Conservation (phyloP, 2,797 vertebrate genomes). For the Oreortyx pictus region DNA sequence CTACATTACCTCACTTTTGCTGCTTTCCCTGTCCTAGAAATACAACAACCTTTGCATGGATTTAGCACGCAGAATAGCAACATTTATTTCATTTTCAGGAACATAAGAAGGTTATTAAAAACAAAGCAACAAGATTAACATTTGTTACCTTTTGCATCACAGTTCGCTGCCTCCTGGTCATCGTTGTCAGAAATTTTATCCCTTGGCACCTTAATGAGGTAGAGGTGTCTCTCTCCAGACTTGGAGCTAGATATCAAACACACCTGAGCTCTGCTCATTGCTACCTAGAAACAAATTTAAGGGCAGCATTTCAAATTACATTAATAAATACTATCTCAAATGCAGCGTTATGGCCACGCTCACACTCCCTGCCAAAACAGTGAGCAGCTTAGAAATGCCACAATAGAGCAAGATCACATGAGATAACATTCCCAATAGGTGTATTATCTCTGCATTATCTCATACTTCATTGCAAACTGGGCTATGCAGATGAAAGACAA, state of each 20-base stretch:
- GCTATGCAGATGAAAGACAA: not conserved
- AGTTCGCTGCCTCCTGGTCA: conserved; percentile 93
- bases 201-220: conserved; percentile 88
- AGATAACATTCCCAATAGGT: not conserved
- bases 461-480: not conserved
- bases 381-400: not conserved
- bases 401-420: not conserved
- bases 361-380: accelerated
- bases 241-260: conserved; percentile 87
- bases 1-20: not conserved
- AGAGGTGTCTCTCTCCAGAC: conserved; percentile 88
- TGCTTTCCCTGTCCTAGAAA: conserved; percentile 4
- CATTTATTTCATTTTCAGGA: not conserved
- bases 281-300: conserved; percentile 84
- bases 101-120: not conserved
- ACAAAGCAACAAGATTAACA: not conserved
- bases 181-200: conserved; percentile 86
- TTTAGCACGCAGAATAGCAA: not conserved
- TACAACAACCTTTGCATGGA: not conserved
- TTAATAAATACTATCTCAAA: not conserved
- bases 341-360: not conserved
- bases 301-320: conserved; percentile 31
- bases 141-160: conserved; percentile 89
- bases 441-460: not conserved
- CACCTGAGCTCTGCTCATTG: conserved; percentile 95